Base-by-base conservation (phyloP, 2,797 vertebrate genomes). In the Amniataba percoides region DNA sequence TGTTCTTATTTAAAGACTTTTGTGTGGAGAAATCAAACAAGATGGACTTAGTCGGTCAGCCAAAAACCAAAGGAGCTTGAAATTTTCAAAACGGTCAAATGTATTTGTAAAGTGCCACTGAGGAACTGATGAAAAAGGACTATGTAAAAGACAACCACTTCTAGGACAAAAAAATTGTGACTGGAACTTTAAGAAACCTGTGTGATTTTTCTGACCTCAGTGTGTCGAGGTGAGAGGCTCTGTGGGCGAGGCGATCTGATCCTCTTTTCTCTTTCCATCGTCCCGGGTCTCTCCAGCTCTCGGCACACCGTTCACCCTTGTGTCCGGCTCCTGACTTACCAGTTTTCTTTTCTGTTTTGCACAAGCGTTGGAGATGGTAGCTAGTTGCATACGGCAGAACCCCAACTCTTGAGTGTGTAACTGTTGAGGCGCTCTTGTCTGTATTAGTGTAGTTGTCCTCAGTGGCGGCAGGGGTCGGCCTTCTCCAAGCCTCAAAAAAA, bases 21-120 rank as follows among this genome's bases (percentile, higher is more conserved):
- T 73, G 84, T 84, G 82, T 58, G 81, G 83, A 78, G 80, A 89
- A 92, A 85, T 84, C 70, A 74, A 91, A 79, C 80, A 72, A 83
- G 74, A 86, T 90, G 92, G 93, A 93, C 93, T 92, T 89, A 88
- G 91, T 87, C 88, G 90, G 94, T 93, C 93, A 94, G 92, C 94
- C 93, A 88, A 95, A 95, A 95, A 95, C 95, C 95, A 96, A 96
- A 96, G 95, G 95, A 96, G 92, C 92, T 94, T 91, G 89, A 94
- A 87, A 91, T 92, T 92, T 89, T 92, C 79, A 89, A 91, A 91
- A 90, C 40, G 74, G 90, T 92, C 87, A 86, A 91, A 92, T 86
- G 84, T 90, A 88, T 93, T 92, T 92, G 87, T 89, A 87, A 92
- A 94, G 93, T 93, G 93, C 93, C 93, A 93, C 92, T 86, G 86